These are phyloP conservation scores for Tonatia bakeri DNA, from an alignment of 2,113 vertebrate genomes.

Conservation along the genomic window DNA sequence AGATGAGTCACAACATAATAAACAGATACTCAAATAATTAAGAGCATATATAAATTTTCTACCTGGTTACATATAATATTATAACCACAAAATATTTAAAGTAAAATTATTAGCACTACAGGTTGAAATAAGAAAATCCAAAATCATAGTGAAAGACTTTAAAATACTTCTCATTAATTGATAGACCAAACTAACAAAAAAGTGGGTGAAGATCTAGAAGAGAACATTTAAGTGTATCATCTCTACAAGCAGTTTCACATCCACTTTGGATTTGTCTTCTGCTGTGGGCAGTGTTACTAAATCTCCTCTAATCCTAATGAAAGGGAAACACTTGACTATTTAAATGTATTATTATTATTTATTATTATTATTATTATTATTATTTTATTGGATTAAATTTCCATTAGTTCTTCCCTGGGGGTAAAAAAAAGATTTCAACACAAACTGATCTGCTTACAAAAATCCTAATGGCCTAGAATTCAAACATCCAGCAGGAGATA, in stretches of 20 bases:
- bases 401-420: background rate
- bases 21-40: background rate
- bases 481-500: background rate
- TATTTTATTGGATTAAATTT: constrained; percentile 48
- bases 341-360: background rate
- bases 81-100: background rate
- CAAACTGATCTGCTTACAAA: background rate
- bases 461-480: background rate
- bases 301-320: background rate
- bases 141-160: background rate
- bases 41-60: background rate
- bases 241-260: background rate
- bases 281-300: background rate
- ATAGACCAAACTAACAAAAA: background rate
- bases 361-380: background rate
- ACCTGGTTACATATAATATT: background rate
- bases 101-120: background rate
- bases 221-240: background rate
- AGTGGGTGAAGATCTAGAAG: background rate
- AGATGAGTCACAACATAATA: background rate
- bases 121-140: background rate
- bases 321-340: constrained; percentile 6
- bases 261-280: constrained; percentile 23
- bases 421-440: background rate
- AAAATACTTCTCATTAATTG: background rate